Evolutionary conservation across 2,888 invertebrate genomes (phyloP).

Genomic region (Apotomis betuletana): DNA sequence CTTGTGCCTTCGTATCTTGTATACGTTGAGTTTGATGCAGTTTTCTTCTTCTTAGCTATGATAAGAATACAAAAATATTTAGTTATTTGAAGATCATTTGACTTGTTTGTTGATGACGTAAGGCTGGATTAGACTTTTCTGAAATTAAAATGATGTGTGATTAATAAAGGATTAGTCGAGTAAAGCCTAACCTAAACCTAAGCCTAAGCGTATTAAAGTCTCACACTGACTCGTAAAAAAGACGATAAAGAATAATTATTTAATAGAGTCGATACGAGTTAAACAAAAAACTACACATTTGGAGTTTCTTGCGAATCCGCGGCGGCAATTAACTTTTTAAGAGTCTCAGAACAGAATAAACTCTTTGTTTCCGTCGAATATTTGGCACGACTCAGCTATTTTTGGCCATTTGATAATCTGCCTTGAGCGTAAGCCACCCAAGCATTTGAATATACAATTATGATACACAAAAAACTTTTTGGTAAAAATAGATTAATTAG

Average conservation of each 20-base stretch:
- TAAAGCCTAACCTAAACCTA: not conserved
- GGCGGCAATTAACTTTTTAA: conserved; percentile 66
- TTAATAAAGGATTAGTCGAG: not conserved
- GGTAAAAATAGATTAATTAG: conserved; percentile 14
- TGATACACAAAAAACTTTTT: conserved; percentile 13
- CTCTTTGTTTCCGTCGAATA: conserved; percentile 67
- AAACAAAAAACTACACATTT: conserved; percentile 43
- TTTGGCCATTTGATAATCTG: conserved; percentile 63
- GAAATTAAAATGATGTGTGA: not conserved
- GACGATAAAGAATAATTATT: not conserved
- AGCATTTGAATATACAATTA: conserved; percentile 23
- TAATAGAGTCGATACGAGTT: conserved; percentile 5
- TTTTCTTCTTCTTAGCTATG: too few species aligned
- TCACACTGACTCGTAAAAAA: not conserved
- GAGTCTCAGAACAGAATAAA: conserved; percentile 56
- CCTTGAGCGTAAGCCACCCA: conserved; percentile 28
- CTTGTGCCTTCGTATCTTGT: too few species aligned
- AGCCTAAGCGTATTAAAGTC: conserved; percentile 1
- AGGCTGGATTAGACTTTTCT: too few species aligned
- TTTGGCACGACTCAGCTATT: conserved; percentile 72
- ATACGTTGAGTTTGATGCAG: too few species aligned
- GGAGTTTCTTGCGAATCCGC: conserved; percentile 59
- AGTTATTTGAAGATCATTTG: too few species aligned
- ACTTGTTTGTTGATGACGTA: too few species aligned
- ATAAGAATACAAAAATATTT: too few species aligned